Conservation (phyloP, 30 jellyfish, hydroid and myxozoan species). For the Pelagia noctiluca region DNA sequence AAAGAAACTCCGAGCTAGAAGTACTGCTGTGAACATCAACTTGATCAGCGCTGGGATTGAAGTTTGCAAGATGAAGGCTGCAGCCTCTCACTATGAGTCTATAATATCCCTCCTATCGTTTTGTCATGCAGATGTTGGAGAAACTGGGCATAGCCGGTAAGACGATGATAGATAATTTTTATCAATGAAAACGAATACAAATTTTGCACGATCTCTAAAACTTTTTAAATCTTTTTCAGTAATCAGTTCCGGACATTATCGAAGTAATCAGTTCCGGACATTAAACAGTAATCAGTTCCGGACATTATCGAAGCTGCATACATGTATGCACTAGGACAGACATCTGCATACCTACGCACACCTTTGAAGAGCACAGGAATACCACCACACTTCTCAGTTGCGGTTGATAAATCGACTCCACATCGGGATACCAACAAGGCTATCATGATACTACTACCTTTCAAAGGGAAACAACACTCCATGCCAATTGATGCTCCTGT, state of each 20-base stretch:
- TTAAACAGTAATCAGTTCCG: slow-evolving; percentile 3
- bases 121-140: slow-evolving; percentile 25
- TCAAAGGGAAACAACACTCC: slow-evolving; percentile 40
- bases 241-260: slow-evolving; percentile 22
- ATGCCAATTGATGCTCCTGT: slow-evolving; percentile 24
- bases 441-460: slow-evolving; percentile 34
- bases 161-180: slow-evolving; percentile 9
- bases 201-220: slow-evolving; percentile 16
- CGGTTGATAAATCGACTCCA: slow-evolving; percentile 53
- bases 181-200: slow-evolving; percentile 1
- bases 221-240: slow-evolving; percentile 12
- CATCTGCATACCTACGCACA: slow-evolving; percentile 22
- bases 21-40: slow-evolving; percentile 21
- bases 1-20: slow-evolving; percentile 1
- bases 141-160: slow-evolving; percentile 32
- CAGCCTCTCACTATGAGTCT: slow-evolving; percentile 37
- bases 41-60: slow-evolving; percentile 50
- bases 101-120: slow-evolving; percentile 30
- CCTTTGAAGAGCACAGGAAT: slow-evolving; percentile 54
- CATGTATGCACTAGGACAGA: slow-evolving; percentile 22
- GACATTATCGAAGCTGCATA: slow-evolving; percentile 30
- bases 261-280: slow-evolving; percentile 21
- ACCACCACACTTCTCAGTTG: slow-evolving; percentile 46
- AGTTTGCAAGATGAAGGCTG: slow-evolving; percentile 62
- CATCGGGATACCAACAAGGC: slow-evolving; percentile 61